These are phyloP conservation scores for Acleris holmiana DNA, from an alignment of 2,888 invertebrate genomes.

Conservation along the genomic window DNA sequence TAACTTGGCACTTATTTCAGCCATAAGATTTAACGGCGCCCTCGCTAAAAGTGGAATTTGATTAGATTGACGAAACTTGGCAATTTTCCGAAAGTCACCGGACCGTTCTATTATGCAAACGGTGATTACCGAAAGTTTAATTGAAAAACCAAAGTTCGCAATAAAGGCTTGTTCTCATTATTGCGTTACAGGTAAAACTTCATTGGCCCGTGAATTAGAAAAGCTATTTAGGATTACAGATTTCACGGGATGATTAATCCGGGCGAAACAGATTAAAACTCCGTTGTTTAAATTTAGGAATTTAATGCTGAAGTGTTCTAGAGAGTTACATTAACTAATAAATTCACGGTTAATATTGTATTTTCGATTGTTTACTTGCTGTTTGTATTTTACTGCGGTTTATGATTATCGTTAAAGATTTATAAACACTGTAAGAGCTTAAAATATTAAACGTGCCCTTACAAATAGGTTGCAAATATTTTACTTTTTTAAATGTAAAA, in stretches of 20 bases:
- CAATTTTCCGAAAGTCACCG: slow-evolving; percentile 52
- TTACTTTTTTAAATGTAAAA: too few relatives aligned
- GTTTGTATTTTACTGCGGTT: too few relatives aligned
- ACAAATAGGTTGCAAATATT: too few relatives aligned
- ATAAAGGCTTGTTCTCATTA: slow-evolving; percentile 63
- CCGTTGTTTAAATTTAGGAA: not conserved
- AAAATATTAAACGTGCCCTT: too few relatives aligned
- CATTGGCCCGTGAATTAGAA: slow-evolving; percentile 41
- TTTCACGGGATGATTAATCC: slow-evolving; percentile 15
- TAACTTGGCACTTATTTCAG: slow-evolving; percentile 33
- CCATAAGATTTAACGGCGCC: slow-evolving; percentile 34
- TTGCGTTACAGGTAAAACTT: slow-evolving; percentile 59
- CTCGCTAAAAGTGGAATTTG: slow-evolving; percentile 51
- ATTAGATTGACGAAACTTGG: slow-evolving; percentile 58
- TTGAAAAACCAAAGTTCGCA: slow-evolving; percentile 63
- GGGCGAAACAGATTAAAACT: slow-evolving; percentile 1
- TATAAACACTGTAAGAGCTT: too few relatives aligned
- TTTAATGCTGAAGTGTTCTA: not conserved
- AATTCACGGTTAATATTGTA: not conserved
- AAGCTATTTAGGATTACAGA: slow-evolving; percentile 34
- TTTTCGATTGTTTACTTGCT: not conserved
- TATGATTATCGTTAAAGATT: too few relatives aligned
- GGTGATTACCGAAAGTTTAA: slow-evolving; percentile 66
- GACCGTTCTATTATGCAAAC: slow-evolving; percentile 58
- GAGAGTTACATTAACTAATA: not conserved